Conservation (phyloP, 2,113 vertebrate genomes). For the Pogona vitticeps region DNA sequence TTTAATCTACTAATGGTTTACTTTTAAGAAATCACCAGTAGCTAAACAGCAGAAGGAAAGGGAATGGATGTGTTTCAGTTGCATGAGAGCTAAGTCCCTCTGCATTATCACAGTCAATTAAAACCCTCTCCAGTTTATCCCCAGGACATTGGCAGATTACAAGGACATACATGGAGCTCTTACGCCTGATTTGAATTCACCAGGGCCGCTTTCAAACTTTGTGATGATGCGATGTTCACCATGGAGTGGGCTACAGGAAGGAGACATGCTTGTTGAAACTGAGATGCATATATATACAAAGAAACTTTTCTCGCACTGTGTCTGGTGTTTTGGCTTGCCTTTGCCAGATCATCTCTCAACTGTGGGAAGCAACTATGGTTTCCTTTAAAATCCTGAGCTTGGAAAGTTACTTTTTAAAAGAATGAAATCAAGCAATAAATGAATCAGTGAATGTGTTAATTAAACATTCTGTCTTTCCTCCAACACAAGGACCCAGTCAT, state of each 20-base stretch:
- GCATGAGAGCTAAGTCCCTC: rapidly evolving
- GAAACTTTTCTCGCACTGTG: constrained; percentile 24
- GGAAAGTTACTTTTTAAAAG: background rate
- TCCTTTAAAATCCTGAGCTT: background rate
- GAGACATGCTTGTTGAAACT: background rate
- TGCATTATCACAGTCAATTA: background rate
- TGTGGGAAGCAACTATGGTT: background rate
- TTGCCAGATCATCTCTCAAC: background rate
- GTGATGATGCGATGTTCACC: constrained; percentile 1
- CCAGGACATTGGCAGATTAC: background rate
- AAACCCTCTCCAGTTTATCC: background rate
- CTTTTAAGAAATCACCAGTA: constrained; percentile 16
- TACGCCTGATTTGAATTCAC: constrained; percentile 3
- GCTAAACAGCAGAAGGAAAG: constrained; percentile 2
- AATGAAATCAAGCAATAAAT: no score
- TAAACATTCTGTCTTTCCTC: no score
- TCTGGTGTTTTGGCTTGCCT: constrained; percentile 30
- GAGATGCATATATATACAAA: background rate
- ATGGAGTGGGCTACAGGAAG: background rate
- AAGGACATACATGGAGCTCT: background rate
- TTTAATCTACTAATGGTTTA: constrained; percentile 25
- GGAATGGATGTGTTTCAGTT: background rate
- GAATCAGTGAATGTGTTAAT: no score
- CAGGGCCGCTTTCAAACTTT: constrained; percentile 29
- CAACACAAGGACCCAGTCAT: no score